Base-by-base conservation (phyloP, 2,113 vertebrate species). In the Micromys minutus region DNA sequence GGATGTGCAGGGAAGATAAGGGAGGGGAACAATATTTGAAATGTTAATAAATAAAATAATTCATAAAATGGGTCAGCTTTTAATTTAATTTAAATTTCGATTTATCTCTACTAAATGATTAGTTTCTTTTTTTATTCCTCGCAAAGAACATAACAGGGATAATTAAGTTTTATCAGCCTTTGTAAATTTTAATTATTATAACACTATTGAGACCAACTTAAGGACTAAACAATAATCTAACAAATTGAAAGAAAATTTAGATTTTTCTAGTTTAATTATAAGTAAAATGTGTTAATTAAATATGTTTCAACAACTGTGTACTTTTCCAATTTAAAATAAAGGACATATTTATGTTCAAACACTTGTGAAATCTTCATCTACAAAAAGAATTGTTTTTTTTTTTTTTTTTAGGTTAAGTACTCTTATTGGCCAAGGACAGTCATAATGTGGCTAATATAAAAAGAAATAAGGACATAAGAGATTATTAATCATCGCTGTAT, bases 191-290 rank as follows among this genome's bases (percentile, higher is more conserved):
- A 72, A 26, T 76, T 92, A 89, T 26, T 26, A 55, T 34, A 89
- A 57, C 24, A 80, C 36, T 50, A 81, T 55, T 50, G 11, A 63
- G 12, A 74, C 22, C 34, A 80, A 87, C 50, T 83, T 88, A 63
- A 85, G 5, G 39, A 87, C 55, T 17, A 21, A 36, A 93, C 86
- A 95, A 57, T 77, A 89, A 86, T 88, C 36, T 92, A 34, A 87
- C 79, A 74, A 89, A 57, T 42, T 72, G 36, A 63, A 94, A 77
- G 42, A 69, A 21, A 90, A 90, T 89, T 94, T 81, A 94, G 22
- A 29, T 34, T 92, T n/a, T 90, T 36, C 81, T 87, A 72, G 55
- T 65, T 90, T 76, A 93, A 74, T 74, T 85, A n/a, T n/a, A 88
- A 89, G 13, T 83, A 83, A 96, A 94, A 67, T 36, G 12, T 67